These are phyloP conservation scores for Suncus etruscus DNA, from an alignment of 2,113 vertebrate genomes.

Conservation along the genomic window DNA sequence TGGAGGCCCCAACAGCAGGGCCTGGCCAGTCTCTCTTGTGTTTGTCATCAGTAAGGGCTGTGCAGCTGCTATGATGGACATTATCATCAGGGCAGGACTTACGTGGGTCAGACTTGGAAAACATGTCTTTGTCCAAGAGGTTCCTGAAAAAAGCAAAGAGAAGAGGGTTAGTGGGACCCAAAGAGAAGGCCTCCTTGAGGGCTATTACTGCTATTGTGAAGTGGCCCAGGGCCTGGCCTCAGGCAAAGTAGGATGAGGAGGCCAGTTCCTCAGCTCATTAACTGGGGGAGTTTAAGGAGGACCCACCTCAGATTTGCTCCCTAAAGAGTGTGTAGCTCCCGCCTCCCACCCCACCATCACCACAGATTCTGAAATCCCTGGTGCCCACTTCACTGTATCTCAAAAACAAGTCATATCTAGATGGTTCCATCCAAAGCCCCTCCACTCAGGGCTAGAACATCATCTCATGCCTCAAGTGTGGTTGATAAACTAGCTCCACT, in stretches of 20 bases:
- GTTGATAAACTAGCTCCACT: too few relatives aligned
- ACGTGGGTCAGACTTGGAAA: constrained; percentile 98
- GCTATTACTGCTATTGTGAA: background rate
- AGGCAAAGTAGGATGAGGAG: background rate
- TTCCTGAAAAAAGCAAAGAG: constrained; percentile 87
- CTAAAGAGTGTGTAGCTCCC: background rate
- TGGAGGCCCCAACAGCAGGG: too few relatives aligned
- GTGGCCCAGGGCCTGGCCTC: background rate
- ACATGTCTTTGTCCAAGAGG: constrained; percentile 97
- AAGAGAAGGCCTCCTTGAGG: background rate
- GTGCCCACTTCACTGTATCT: background rate
- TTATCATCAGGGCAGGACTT: constrained; percentile 84
- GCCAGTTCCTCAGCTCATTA: too few relatives aligned
- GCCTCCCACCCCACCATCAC: background rate
- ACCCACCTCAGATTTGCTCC: background rate
- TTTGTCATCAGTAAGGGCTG: fast-evolving
- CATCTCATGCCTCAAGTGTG: background rate
- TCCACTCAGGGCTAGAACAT: background rate
- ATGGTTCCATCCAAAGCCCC: background rate
- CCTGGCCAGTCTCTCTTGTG: background rate
- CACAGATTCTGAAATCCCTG: fast-evolving
- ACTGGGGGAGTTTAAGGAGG: too few relatives aligned
- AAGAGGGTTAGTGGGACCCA: constrained; percentile 23
- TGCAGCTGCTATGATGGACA: fast-evolving
- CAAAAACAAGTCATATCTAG: too few relatives aligned